These are phyloP conservation scores for Notiomystis cincta DNA, from an alignment of 2,113 vertebrate genomes.

Conservation along the genomic window DNA sequence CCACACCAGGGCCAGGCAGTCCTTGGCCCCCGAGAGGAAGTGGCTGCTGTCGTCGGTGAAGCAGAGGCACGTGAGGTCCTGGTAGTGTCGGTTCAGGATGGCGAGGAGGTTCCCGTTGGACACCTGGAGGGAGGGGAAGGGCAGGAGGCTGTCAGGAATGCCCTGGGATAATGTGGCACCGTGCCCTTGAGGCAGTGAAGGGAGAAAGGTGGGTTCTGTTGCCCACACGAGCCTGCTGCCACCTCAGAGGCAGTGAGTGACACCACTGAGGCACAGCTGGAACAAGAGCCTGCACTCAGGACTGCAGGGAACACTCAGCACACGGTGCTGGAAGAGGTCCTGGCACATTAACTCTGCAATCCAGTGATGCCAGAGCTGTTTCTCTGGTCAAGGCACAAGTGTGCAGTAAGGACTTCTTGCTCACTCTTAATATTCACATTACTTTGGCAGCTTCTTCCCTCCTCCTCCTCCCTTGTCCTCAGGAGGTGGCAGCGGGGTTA, in stretches of 20 bases:
- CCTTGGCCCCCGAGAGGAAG: conserved; percentile 91
- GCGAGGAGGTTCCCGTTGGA: conserved; percentile 87
- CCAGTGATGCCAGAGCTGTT: neutral
- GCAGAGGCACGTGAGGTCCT: conserved; percentile 88
- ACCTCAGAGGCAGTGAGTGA: neutral
- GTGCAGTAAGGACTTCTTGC: neutral
- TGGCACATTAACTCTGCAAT: neutral
- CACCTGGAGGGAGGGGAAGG: conserved; percentile 69
- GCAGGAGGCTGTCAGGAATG: neutral
- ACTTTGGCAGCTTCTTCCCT: neutral
- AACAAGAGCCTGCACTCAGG: fast-evolving
- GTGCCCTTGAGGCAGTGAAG: neutral
- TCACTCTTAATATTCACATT: neutral
- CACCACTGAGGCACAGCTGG: neutral
- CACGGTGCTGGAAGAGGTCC: neutral
- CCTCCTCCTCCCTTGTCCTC: neutral
- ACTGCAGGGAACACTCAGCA: neutral
- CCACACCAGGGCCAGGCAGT: conserved; percentile 92
- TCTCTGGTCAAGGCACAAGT: neutral
- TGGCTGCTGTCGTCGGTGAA: conserved; percentile 94
- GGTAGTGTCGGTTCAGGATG: conserved; percentile 91
- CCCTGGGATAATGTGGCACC: fast-evolving
- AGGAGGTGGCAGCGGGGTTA: neutral
- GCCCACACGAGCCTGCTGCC: fast-evolving
- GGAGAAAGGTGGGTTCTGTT: neutral